A percentile compares a stretch with the other conserved stretches of the same genome.
phyloP scores from a whole-genome alignment of 2,797 vertebrate species.

The Gallinago nigripennis region DNA sequence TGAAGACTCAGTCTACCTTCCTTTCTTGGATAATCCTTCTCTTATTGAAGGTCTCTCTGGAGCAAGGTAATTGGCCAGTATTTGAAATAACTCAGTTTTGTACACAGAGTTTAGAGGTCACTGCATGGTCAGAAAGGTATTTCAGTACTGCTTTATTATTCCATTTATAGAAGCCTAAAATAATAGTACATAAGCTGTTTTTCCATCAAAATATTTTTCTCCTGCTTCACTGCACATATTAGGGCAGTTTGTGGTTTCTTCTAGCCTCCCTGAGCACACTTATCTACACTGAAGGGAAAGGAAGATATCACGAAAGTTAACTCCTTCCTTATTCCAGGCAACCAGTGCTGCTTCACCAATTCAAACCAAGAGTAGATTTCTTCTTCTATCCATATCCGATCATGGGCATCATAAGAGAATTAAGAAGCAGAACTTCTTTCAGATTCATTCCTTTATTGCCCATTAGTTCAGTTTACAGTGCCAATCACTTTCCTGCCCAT shows the following conservation, averaged over 20 bases:
- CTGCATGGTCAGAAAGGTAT: background rate
- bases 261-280: background rate
- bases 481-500: background rate
- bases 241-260: background rate
- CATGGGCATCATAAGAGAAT: background rate
- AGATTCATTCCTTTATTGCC: background rate
- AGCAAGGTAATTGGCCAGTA: background rate
- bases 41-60: background rate
- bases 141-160: background rate
- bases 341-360: background rate
- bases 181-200: background rate
- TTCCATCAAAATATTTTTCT: background rate
- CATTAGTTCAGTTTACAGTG: background rate
- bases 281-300: background rate
- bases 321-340: background rate
- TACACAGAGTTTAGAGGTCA: background rate
- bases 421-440: background rate
- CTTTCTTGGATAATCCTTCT: background rate
- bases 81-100: background rate
- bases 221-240: background rate
- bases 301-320: background rate
- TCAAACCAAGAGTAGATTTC: background rate
- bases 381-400: background rate
- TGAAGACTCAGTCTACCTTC: background rate
- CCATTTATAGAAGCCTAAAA: background rate